These are phyloP conservation scores for Zaprionus lineosus DNA, from an alignment of 2,888 invertebrate species.

Conservation along the genomic window DNA sequence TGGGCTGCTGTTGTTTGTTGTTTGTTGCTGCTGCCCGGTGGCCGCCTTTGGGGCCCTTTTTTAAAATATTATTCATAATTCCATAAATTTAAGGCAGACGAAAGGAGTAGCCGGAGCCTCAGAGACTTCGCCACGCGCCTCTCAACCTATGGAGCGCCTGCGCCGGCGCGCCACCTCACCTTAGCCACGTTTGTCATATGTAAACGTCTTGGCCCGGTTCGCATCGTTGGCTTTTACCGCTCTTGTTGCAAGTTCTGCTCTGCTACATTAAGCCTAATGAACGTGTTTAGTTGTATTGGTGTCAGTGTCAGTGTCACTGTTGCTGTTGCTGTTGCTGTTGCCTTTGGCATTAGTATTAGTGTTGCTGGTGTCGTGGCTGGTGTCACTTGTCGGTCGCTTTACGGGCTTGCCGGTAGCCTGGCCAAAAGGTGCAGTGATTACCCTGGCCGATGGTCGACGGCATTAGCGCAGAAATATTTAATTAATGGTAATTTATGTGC, in stretches of 20 bases:
- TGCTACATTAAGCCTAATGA: constrained; percentile 73
- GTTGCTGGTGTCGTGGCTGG: constrained; percentile 32
- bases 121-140: constrained; percentile 63
- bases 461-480: constrained; percentile 81
- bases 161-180: constrained; percentile 9
- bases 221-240: constrained; percentile 41
- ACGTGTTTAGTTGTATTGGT: constrained; percentile 69
- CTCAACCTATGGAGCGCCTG: constrained; percentile 19
- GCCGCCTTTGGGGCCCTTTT: constrained; percentile 68
- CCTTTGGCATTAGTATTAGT: background rate
- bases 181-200: constrained; percentile 70
- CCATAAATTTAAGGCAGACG: constrained; percentile 64
- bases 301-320: constrained; percentile 33
- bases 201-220: constrained; percentile 59
- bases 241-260: constrained; percentile 33
- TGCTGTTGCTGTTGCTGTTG: constrained; percentile 26
- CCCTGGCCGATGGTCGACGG: constrained; percentile 50
- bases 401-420: constrained; percentile 27
- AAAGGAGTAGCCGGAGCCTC: constrained; percentile 8
- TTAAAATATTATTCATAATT: constrained; percentile 78
- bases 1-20: background rate
- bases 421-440: constrained; percentile 71
- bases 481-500: constrained; percentile 83
- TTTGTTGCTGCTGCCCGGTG: constrained; percentile 44
- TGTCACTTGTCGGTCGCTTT: constrained; percentile 65